Evolutionary conservation across 2,888 invertebrate species (phyloP), one percentile per base, ranked within the genome.

Genomic region (Pheosia tremula): DNA sequence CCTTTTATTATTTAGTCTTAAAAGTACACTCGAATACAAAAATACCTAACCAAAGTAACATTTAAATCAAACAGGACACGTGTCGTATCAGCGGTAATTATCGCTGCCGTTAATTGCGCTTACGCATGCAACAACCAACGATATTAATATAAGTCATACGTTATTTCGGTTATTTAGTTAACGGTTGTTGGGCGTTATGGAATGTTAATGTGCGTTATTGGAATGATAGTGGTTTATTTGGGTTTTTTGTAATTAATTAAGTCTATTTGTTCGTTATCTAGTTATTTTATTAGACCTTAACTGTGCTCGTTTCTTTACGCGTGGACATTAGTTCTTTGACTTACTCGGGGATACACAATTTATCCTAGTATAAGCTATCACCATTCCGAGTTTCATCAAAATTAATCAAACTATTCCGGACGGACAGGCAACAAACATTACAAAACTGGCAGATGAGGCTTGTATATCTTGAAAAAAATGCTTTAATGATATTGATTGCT

Each of bases 21-120:
- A 4, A 53, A 37, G 37, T 45, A 45, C n/a, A 53, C 37, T 54
- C 43, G 13, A 7, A 49, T 5, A 47, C 57, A 47, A 49, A 57
- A 57, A 57, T 49, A 57, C 5, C 41, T 49, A 43, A 47, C 47
- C 57, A 24, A 59, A 52, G 38, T 11, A 54, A 53, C 41, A 59
- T 54, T 59, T 59, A 59, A 59, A 59, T 59, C 59, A 59, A 54
- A 59, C 53, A 56, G 47, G 47, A 45, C 55, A 59, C 39, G 52
- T 56, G 37, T 11, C 10, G 37, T 53, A 53, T 4, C 24, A 24
- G 50, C 11, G 47, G 37, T 57, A 53, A 53, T 53, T 53, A 53
- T 10, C 53, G 50, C 10, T 38, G 9, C 39, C 39, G 38, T 13
- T 58, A 58, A 58, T 58, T 8, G 52, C 45, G 10, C 2, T 24